Evolutionary conservation across 92 coral and sea anemone genomes (phyloP), one percentile per base, ranked within the genome.

Genomic region (Zoanthus solanderi): DNA sequence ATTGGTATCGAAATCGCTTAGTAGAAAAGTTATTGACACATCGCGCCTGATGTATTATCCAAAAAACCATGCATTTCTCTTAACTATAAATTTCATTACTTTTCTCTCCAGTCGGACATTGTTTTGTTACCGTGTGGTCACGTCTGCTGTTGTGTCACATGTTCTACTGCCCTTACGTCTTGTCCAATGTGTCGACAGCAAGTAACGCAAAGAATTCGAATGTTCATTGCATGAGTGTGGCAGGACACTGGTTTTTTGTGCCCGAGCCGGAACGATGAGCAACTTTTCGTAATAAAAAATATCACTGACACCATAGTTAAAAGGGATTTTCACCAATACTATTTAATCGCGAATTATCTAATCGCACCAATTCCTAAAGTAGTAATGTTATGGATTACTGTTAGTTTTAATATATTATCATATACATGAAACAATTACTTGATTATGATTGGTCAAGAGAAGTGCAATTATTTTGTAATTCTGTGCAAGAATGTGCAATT

Each of bases 51-150:
- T 61, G 7, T 7, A 63, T 31, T 30, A 12, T 34, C 9, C 45
- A 44, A 15, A 4, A 46, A 74, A 47, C 14, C 8, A 14, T 42
- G 6, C 5, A 0, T 11, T 29, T 13, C n/a, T 29, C 53, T 28
- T 23, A 53, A 77, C 67, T 1, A 16, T 8, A 4, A 28, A 12
- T 14, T 11, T 83, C 48, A 76, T 77, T 56, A 71, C 47, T n/a
- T 78, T 66, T 84, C 5, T 58, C 71, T 85, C 4, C 87, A 97
- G 99, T 94, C 98, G 77, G 95, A 97, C 78, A 93, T 95, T 71
- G 98, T 97, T 73, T 86, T 97, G 83, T 90, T 97, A 54, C 88
- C 91, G 56, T 97, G 99, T 92, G 99, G 99, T 88, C 99, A 97
- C 94, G 99, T 97, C 78, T 97, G 99, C 87, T 93, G 99, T 85